A percentile compares a stretch with the other conserved stretches of the same genome.
phyloP scores from a whole-genome alignment of 2,888 invertebrate species.

The Piscicola geometra region DNA sequence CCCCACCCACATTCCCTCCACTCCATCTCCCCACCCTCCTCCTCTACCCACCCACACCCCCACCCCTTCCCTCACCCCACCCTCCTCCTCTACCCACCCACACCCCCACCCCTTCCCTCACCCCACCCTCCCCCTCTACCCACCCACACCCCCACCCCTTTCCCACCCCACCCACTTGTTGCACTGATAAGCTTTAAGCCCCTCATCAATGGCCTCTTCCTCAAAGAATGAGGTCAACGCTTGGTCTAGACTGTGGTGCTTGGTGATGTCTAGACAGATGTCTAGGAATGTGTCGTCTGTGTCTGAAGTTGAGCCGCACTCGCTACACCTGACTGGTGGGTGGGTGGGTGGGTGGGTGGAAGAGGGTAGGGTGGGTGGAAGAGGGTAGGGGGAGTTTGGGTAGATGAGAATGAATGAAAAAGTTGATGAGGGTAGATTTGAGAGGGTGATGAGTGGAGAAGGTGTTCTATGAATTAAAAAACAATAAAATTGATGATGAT shows the following conservation, averaged over 20 bases:
- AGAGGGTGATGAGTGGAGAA: too few species aligned
- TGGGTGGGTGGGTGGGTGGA: neutral
- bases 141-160: neutral
- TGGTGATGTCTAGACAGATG: conserved; percentile 64
- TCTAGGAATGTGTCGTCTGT: conserved; percentile 96
- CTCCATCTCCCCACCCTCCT: too few species aligned
- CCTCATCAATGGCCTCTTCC: conserved; percentile 81
- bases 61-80: too few species aligned
- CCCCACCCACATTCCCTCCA: too few species aligned
- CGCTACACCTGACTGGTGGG: conserved; percentile 63
- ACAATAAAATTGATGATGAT: neutral
- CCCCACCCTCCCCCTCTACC: too few species aligned
- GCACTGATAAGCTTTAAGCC: conserved; percentile 72
- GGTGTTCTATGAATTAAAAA: neutral
- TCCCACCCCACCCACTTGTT: conserved; percentile 60
- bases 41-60: too few species aligned
- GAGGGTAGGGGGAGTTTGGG: neutral
- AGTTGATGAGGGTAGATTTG: neutral
- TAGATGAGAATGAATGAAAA: neutral
- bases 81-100: too few species aligned
- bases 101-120: too few species aligned
- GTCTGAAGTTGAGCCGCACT: conserved; percentile 83
- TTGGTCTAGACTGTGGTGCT: conserved; percentile 68
- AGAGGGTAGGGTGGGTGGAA: neutral
- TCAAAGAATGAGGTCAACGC: conserved; percentile 84